Evolutionary conservation across 2,888 invertebrate species (phyloP), one percentile per base, ranked within the genome.

Genomic region (Napeogenes sylphis): DNA sequence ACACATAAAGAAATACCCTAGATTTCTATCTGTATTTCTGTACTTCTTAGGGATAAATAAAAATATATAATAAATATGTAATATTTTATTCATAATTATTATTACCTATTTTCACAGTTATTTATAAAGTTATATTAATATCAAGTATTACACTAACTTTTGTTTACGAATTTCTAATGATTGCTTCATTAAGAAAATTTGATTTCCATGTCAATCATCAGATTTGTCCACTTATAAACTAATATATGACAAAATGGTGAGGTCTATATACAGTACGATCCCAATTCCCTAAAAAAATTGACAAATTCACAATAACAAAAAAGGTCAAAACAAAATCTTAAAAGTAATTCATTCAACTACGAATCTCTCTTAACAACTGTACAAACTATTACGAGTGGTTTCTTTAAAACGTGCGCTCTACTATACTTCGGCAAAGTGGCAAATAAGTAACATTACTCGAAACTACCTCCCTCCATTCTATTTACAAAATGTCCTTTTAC

Each of bases 271-370:
- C 93, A 92, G 91, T 92, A 92, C 92, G 86, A 92, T 92, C 92
- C 93, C 92, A 91, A 92, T 92, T 92, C 92, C 93, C 92, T 92
- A 93, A 92, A 92, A 79, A 92, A 93, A 93, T 92, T 93, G 92
- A 93, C 92, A 92, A 92, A 92, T 92, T 92, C 92, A 92, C 92
- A 92, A 84, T 91, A 92, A 92, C 90, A 92, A 92, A 90, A 84
- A 82, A 80, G 76, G 77, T 83, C 79, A 82, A 83, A 88, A 85
- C 83, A 78, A 86, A 86, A 82, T 78, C 82, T 82, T 88, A 85
- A 84, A 87, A 85, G 83, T 85, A 88, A 85, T 84, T 83, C 82
- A 85, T 87, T 88, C 84, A 85, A 83, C 83, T 89, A 87, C 83
- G 80, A 88, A 87, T 88, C 84, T 87, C 85, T 80, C 83, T 83